A percentile compares a stretch with the other conserved stretches of the same genome.
Conservation (phyloP, 92 coral and sea anemone species). For the Porites evermanni region DNA sequence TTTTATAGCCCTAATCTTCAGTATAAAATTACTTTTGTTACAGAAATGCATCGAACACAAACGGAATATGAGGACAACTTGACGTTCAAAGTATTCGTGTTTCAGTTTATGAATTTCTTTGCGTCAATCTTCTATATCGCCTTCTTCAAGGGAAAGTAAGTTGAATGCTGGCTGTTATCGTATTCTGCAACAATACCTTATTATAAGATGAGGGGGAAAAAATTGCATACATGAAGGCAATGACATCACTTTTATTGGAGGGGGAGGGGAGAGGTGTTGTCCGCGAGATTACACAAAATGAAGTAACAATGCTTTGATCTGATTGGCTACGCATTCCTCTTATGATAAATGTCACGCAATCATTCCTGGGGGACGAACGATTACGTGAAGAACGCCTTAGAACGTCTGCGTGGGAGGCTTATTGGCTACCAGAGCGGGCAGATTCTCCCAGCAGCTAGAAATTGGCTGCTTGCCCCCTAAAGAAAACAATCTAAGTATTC, state of each 20-base stretch:
- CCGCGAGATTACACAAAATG: too few relatives aligned
- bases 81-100: constrained; percentile 93
- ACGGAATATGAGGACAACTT: constrained; percentile 98
- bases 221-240: too few relatives aligned
- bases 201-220: background rate
- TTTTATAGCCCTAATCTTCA: background rate
- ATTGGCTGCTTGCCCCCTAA: too few relatives aligned
- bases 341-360: too few relatives aligned
- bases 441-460: too few relatives aligned
- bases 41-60: constrained; percentile 99
- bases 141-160: constrained; percentile 99
- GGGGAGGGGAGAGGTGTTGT: background rate
- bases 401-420: too few relatives aligned
- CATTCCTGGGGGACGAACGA: too few relatives aligned
- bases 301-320: too few relatives aligned
- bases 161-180: background rate
- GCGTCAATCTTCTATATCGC: constrained; percentile 98
- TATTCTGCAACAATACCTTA: background rate
- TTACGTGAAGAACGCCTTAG: too few relatives aligned
- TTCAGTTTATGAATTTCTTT: constrained; percentile 96
- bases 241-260: background rate
- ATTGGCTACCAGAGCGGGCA: too few relatives aligned
- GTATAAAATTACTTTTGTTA: background rate
- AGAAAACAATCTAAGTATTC: too few relatives aligned
- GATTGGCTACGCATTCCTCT: too few relatives aligned